Percentiles rank a stretch among this genome's conserved stretches.
phyloP scores from a whole-genome alignment of 1,140 invertebrate species.

The Nautilus pompilius region DNA sequence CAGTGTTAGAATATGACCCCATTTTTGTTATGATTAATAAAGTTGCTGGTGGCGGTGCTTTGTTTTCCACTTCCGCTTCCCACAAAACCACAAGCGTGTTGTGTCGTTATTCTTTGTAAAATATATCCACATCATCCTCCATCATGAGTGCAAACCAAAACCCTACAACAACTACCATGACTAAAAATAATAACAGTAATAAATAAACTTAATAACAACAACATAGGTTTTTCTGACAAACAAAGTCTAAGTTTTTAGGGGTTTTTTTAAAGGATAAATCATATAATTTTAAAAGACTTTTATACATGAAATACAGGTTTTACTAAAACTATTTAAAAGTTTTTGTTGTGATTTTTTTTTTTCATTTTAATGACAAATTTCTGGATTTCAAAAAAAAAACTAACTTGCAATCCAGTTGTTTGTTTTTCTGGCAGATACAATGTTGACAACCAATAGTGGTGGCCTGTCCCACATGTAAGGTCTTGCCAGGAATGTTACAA shows the following conservation, averaged over 20 bases:
- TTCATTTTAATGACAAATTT: background rate
- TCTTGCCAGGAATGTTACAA: constrained; percentile 29
- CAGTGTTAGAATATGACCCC: too few species aligned
- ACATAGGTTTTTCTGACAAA: too few species aligned
- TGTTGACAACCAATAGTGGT: constrained; percentile 37
- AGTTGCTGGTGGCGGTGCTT: too few species aligned
- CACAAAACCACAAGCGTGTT: too few species aligned
- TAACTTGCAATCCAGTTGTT: constrained; percentile 38
- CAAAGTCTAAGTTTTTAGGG: background rate
- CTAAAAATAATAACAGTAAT: too few species aligned
- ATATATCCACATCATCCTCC: too few species aligned
- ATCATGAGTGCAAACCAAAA: too few species aligned
- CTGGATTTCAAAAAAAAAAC: background rate
- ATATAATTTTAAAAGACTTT: background rate
- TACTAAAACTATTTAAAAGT: background rate
- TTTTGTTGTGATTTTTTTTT: background rate
- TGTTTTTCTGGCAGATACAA: constrained; percentile 35
- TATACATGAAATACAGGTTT: background rate
- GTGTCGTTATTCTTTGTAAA: too few species aligned
- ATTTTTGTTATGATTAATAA: too few species aligned
- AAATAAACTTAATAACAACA: too few species aligned
- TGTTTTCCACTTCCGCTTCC: too few species aligned
- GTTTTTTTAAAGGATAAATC: background rate
- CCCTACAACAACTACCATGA: too few species aligned
- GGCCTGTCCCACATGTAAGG: constrained; percentile 25